A percentile compares a stretch with the other conserved stretches of the same genome.
Evolutionary conservation across 2,797 vertebrate species (phyloP).

Genomic region (Iguana delicatissima): DNA sequence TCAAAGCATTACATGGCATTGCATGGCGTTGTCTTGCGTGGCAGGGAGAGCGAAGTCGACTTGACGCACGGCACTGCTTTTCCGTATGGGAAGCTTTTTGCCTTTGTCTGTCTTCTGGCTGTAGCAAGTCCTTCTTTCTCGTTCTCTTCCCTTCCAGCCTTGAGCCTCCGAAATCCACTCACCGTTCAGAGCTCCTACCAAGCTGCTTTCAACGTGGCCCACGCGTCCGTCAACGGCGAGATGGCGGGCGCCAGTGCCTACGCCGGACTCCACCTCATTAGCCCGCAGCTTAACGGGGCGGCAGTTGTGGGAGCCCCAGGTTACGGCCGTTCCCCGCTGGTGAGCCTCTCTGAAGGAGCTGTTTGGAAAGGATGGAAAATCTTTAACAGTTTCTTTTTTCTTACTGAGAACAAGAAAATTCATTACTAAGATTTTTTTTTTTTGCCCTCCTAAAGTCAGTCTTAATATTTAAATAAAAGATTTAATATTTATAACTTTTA

Average conservation of each 20-base stretch:
- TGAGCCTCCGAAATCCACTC: constrained; percentile 88
- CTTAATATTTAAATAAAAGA: no score
- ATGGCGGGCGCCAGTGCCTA: constrained; percentile 82
- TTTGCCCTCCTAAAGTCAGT: no score
- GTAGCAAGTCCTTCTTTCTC: neutral
- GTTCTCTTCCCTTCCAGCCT: constrained; percentile 76
- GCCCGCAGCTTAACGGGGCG: constrained; percentile 87
- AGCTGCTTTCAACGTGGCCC: constrained; percentile 86
- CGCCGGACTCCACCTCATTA: constrained; percentile 86
- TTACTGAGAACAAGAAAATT: no score
- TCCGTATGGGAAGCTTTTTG: neutral
- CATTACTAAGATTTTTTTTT: no score
- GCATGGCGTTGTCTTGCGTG: no score
- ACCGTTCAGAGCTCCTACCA: constrained; percentile 89
- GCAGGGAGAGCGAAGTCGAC: no score
- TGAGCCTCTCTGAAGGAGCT: constrained; percentile 64
- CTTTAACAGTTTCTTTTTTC: no score
- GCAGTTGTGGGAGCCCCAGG: constrained; percentile 73
- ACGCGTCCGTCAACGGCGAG: constrained; percentile 88
- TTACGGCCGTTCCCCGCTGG: constrained; percentile 88
- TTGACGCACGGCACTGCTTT: neutral
- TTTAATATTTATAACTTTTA: no score
- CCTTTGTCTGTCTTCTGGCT: neutral
- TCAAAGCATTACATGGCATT: no score
- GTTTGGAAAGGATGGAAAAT: neutral